Base-by-base conservation (phyloP, 2,113 vertebrate genomes). In the Jaculus jaculus region DNA sequence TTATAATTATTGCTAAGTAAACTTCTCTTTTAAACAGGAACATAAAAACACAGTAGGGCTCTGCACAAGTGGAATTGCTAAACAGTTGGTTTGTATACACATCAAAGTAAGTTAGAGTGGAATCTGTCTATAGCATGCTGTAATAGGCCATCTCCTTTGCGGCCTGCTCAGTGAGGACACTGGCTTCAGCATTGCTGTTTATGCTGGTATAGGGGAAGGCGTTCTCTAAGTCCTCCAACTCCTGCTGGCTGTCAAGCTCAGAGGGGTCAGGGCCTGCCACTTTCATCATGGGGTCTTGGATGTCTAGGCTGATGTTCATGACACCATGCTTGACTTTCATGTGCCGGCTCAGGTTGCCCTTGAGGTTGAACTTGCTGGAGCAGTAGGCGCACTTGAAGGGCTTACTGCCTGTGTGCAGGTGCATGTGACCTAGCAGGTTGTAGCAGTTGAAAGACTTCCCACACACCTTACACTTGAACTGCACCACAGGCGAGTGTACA, bases 301-400 rank as follows among this genome's bases (percentile, higher is more conserved):
- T 99, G 60, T 99, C 99, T 96, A 99, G 98, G n/a, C 98, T 98
- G 97, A 98, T 92, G 97, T 99, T 99, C 98, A 99, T 98, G 97
- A 99, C 99, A 13, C 99, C 99, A 0, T 99, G 99, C 97, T 99
- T 99, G 97, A 99, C 99, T 98, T 99, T 99, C 99, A 99, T 99
- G 98, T 99, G 99, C 88, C 99, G 98, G 96, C 99, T 99, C 93
- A 99, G 98, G 98, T 99, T 99, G 84, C 99, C 99, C 98, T 99
- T 99, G 97, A 99, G 98, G 98, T 99, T 99, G 97, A 99, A 99
- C 98, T 99, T 99, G 99, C 99, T 99, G 98, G 98, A 99, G 98
- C 99, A 99, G 98, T 99, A 99, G 94, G 99, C 99, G 84, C 99
- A 99, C 98, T 99, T 99, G 99, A 99, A 99, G 97, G 99, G 99